Percentiles rank a stretch among this genome's conserved stretches.
Conservation (phyloP, 2,888 invertebrate genomes). For the Osmoderma eremita region DNA sequence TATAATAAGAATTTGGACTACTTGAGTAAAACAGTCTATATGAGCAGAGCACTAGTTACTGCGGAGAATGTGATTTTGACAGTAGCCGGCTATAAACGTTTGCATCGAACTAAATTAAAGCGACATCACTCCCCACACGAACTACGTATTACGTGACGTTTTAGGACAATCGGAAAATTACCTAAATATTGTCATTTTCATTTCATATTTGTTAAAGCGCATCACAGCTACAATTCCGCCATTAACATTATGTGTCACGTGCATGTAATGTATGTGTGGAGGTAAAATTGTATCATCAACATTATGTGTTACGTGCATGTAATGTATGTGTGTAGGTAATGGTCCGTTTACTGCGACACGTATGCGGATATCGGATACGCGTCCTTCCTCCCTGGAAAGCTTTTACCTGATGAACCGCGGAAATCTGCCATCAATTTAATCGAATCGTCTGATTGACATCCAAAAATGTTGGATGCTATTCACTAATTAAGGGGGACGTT, state of each 20-base stretch:
- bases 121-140: too few species aligned
- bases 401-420: conserved; percentile 1
- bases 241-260: neutral
- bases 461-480: neutral
- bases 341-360: neutral
- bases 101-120: too few species aligned
- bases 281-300: neutral
- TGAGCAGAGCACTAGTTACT: too few species aligned
- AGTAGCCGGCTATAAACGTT: too few species aligned
- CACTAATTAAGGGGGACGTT: neutral
- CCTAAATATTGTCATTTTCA: neutral
- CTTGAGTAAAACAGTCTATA: too few species aligned
- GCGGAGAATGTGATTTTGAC: too few species aligned
- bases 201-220: neutral
- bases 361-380: neutral
- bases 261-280: neutral
- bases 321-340: neutral
- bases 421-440: neutral
- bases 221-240: neutral
- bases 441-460: neutral
- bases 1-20: too few species aligned
- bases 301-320: neutral
- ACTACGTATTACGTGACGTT: too few species aligned
- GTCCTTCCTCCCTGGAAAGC: neutral
- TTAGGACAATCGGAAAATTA: too few species aligned